Evolutionary conservation across 2,888 invertebrate species (phyloP).

Genomic region (Cephus runcator): DNA sequence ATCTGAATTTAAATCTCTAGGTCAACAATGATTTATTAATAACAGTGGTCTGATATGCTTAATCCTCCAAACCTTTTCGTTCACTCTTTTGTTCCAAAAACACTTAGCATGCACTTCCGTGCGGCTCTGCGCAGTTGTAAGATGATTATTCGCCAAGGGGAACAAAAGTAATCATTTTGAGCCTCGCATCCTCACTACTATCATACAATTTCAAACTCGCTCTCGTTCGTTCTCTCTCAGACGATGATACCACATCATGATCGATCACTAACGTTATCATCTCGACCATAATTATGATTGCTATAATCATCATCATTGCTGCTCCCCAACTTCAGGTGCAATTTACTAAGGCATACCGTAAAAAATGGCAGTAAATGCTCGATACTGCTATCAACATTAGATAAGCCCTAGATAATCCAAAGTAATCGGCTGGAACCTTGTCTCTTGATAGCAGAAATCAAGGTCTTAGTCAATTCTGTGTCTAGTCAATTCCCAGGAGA

Average conservation of each 20-base stretch:
- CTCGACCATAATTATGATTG: neutral
- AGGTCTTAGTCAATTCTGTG: neutral
- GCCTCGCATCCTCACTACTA: neutral
- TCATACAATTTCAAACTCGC: neutral
- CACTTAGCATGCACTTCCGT: neutral
- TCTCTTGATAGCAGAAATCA: neutral
- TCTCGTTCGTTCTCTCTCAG: neutral
- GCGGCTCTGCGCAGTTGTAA: neutral
- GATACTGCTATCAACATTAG: conserved; percentile 43
- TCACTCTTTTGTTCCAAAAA: conserved; percentile 25
- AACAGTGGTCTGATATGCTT: conserved; percentile 64
- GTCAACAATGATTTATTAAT: conserved; percentile 58
- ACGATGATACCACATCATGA: neutral
- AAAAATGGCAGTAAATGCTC: conserved; percentile 51
- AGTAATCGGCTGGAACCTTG: conserved; percentile 33
- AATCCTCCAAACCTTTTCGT: conserved; percentile 31
- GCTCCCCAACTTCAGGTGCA: conserved; percentile 16
- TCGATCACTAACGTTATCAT: neutral
- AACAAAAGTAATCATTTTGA: neutral
- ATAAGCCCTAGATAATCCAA: conserved; percentile 40
- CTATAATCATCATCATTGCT: neutral
- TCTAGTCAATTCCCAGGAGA: neutral
- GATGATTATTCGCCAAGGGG: neutral
- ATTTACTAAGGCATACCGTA: conserved; percentile 48
- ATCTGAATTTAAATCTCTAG: conserved; percentile 37